Base-by-base conservation (phyloP, 2,113 vertebrate genomes). In the Rhinichthys klamathensis region DNA sequence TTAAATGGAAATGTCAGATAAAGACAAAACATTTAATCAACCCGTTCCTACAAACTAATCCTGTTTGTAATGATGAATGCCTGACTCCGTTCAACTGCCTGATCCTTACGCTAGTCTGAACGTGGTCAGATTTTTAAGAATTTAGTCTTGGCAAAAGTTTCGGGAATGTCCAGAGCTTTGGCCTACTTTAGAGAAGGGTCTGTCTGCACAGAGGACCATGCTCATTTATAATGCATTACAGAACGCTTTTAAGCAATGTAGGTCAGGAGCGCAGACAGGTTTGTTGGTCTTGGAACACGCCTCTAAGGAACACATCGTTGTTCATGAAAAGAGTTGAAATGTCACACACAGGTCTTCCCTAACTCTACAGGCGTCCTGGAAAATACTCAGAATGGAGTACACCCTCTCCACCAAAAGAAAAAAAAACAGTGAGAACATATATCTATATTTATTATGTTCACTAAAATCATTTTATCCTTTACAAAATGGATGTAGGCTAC, bases 221-320 rank as follows among this genome's bases (percentile, higher is more conserved):
- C 65, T 83, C 81, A 88, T 88, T 86, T 84, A 70, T 88, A 84
- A 86, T 83, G 75, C 23, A 88, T 78, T 83, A 77, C 67, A 69
- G 32, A 81, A 44, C 23, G 49, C 46, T 81, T 84, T 86, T 80
- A 83, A 75, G 81, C 73, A 73, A 82, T 87, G 51, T 78, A 35
- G 21, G 46, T 63, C 73, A 65, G 69, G 86, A 67, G 41, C n/a
- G 12, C 56, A 70, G 70, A 25, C 44, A 65, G 63, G 78, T 75
- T 80, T 46, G 67, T 58, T 85, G 80, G 41, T 85, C 25, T 83
- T 32, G 23, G 79, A 27, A 38, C 84, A 69, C 49, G 25, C 32
- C 79, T 56, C 84, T 38, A 69, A 75, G 76, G 58, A 80, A 46
- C 63, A 82, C 46, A 16, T 30, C 80, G 21, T 18, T 25, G 80